Percentiles rank a stretch among this genome's conserved stretches.
Conservation (phyloP, 1,140 invertebrate genomes). For the Calliphora vicina region DNA sequence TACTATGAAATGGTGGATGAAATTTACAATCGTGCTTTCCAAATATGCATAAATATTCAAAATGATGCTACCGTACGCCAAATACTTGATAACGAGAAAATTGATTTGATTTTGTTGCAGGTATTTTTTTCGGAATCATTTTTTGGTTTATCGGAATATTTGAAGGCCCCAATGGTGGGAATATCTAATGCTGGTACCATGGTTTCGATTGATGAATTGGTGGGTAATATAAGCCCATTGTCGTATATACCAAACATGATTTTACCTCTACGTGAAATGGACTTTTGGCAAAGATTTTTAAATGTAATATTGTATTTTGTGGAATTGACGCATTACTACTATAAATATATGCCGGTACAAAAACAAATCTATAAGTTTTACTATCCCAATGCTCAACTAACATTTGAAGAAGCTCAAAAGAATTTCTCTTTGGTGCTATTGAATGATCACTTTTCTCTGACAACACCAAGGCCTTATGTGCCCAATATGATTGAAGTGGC, state of each 20-base stretch:
- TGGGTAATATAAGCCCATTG: constrained; percentile 54
- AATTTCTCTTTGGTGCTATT: constrained; percentile 73
- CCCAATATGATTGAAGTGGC: constrained; percentile 81
- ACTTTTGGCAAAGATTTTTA: constrained; percentile 1
- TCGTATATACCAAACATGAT: constrained; percentile 59
- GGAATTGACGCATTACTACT: not conserved
- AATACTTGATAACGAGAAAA: constrained; percentile 43
- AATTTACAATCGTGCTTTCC: not conserved
- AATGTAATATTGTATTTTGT: not conserved
- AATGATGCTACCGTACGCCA: constrained; percentile 27
- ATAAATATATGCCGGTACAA: not conserved
- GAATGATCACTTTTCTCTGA: constrained; percentile 73
- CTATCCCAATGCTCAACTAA: constrained; percentile 64
- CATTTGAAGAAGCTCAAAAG: constrained; percentile 70
- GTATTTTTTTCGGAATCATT: constrained; percentile 53
- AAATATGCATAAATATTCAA: constrained; percentile 40
- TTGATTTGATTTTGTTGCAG: constrained; percentile 58
- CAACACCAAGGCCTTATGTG: constrained; percentile 73
- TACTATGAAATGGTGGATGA: constrained; percentile 34
- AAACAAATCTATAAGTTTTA: not conserved
- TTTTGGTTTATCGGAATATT: constrained; percentile 54
- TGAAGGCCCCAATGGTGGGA: constrained; percentile 54
- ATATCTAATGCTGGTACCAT: constrained; percentile 53
- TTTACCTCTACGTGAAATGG: constrained; percentile 44
- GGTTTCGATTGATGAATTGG: constrained; percentile 52